Base-by-base conservation (phyloP, 1,140 invertebrate species). In the Hirudo medicinalis region DNA sequence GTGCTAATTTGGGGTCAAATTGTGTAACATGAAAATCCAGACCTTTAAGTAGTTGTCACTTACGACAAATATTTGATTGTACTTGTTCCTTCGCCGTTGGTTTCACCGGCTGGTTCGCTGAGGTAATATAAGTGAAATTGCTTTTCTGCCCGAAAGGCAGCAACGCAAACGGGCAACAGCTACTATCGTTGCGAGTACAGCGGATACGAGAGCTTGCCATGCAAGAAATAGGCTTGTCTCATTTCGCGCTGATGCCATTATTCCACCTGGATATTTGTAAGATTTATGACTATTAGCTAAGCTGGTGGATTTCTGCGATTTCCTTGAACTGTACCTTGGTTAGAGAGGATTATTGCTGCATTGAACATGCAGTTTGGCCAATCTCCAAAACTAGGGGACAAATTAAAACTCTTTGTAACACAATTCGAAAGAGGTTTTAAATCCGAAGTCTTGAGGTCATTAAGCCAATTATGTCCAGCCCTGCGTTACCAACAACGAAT, bases 351-450 rank as follows among this genome's bases (percentile, higher is more conserved):
- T 63, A 4, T 63, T 15, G 4, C 57, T 11, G 57, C 57, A 15
- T 63, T 63, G 57, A 63, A 63, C 57, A 63, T 63, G 57, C 57
- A 63, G 15, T 25, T 6, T 63, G 22, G 29, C 15, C 29, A 49
- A 49, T 49, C 43, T 49, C 11, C 15, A 9, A 49, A 49, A 49
- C 15, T 17, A 17, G 43, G 43, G 11, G 43, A 49, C 0, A 49
- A 49, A 49, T 49, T 49, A 15, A 49, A 49, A 49, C 43, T 49
- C 15, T 17, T 49, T 11, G 1, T 8, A 6, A 6, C 11, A 4
- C 4, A 49, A 49, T 49, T 49, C 11, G 11, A 49, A 13, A 49
- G 43, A 49, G 43, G 11, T 49, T 49, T 49, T 49, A 15, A 49
- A 49, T 49, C 43, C 3, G 15, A 5, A 2, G 43, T 49, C 5